Evolutionary conservation across 1,140 invertebrate species (phyloP), one percentile per base, ranked within the genome.

Genomic region (Drosophila trapezifrons): DNA sequence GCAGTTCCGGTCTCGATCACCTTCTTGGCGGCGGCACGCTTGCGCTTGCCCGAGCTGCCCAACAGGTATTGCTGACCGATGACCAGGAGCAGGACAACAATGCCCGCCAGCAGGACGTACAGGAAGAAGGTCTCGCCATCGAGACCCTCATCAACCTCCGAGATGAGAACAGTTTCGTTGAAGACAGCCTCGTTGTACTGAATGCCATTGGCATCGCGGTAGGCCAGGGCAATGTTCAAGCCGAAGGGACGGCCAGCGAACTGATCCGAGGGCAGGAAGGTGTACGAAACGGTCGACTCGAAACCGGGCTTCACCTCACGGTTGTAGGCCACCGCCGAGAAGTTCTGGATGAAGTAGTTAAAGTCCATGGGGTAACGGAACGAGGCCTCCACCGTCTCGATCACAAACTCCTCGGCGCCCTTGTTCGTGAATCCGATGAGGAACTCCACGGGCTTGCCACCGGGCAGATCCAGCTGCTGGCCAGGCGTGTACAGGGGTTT

Each of bases 321-420:
- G 80, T 98, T 96, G 92, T 97, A 99, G n/a, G 95, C 94, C 79
- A 98, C 94, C 1, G 97, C 95, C 1, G 98, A 98, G 93, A 99
- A 99, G 93, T 99, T 99, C 92, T 99, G 98, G 82, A 99, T 98
- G 91, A 98, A 97, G 92, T 98, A 99, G 77, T 96, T 98, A 93
- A 98, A 99, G 92, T 99, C 99, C 95, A 99, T 97, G 18, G 98
- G 98, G 91, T 99, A 99, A 83, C 98, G 95, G 95, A 99, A 99
- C 0, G 98, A 99, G 1, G 98, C 98, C 90, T 99, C 98, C 83
- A 99, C 94, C 3, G 96, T 96, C 91, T 99, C 98, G 9, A 99
- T 94, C 13, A 97, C 93, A 86, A 99, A 99, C 76, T 99, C 97
- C 78, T 95, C 94, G 66, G 96, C 94, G 38, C 98, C 99, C 92